These are phyloP conservation scores for Temnothorax nylanderi DNA, from an alignment of 1,140 invertebrate species.

Conservation along the genomic window DNA sequence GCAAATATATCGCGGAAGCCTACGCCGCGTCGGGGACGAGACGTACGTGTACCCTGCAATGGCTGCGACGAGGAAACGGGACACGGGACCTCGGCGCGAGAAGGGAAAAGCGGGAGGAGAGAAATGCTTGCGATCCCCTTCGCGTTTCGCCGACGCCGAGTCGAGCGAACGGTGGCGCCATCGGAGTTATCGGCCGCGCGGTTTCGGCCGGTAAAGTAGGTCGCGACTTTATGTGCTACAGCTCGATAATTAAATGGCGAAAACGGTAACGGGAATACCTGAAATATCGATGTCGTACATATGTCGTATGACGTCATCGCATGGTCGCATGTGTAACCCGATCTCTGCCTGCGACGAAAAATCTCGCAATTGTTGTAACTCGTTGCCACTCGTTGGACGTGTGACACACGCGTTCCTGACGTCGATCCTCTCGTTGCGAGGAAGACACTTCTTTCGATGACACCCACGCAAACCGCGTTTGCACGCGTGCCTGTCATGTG, in stretches of 20 bases:
- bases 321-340: too few species aligned
- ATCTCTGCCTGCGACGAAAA: too few species aligned
- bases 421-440: too few species aligned
- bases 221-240: too few species aligned
- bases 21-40: background rate
- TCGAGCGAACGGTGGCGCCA: background rate
- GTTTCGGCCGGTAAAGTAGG: too few species aligned
- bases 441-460: too few species aligned
- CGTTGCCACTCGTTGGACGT: too few species aligned
- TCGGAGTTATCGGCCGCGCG: background rate
- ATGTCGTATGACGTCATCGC: too few species aligned
- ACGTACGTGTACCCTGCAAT: background rate
- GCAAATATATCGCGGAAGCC: slow-evolving; percentile 26
- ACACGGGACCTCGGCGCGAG: background rate
- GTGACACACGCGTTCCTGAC: background rate
- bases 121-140: background rate
- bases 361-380: too few species aligned
- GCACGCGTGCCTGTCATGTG: background rate
- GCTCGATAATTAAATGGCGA: too few species aligned
- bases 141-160: background rate
- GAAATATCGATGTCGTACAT: too few species aligned
- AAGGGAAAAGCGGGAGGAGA: background rate
- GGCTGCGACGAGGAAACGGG: background rate
- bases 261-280: too few species aligned
- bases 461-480: background rate